Percentiles rank a stretch among this genome's conserved stretches.
Evolutionary conservation across 2,797 vertebrate species (phyloP).

Genomic region (Gastrophryne carolinensis): DNA sequence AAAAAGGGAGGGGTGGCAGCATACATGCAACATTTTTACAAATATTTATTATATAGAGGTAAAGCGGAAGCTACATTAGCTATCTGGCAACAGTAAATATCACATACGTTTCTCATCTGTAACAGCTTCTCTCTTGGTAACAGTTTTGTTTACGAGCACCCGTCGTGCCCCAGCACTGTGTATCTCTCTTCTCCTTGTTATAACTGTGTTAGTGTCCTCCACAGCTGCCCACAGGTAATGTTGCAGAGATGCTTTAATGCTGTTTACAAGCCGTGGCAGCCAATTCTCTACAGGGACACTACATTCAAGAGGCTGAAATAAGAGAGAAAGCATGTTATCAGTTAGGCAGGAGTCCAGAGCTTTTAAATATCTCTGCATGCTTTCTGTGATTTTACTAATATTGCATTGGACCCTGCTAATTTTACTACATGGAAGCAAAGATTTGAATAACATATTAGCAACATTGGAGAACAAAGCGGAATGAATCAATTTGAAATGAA

Average conservation of each 20-base stretch:
- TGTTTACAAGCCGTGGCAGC: slow-evolving; percentile 43
- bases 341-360: slow-evolving; percentile 5
- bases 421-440: background rate
- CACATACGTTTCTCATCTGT: slow-evolving; percentile 32
- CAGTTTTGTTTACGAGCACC: slow-evolving; percentile 33
- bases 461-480: background rate
- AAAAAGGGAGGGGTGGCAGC: too few relatives aligned
- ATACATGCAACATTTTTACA: too few relatives aligned
- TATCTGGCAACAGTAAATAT: background rate
- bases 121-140: slow-evolving; percentile 16
- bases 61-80: too few relatives aligned
- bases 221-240: slow-evolving; percentile 33
- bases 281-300: slow-evolving; percentile 45
- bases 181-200: slow-evolving; percentile 29
- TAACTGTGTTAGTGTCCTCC: slow-evolving; percentile 8
- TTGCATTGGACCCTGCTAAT: background rate
- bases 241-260: slow-evolving; percentile 42
- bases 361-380: slow-evolving; percentile 2
- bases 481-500: background rate
- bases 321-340: slow-evolving; percentile 29
- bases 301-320: slow-evolving; percentile 47
- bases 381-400: background rate
- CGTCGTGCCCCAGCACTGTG: slow-evolving; percentile 51
- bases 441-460: slow-evolving; percentile 10
- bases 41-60: too few relatives aligned